These are phyloP conservation scores for Poeciliopsis retropinna DNA, from an alignment of 2,113 vertebrate species.

Conservation along the genomic window DNA sequence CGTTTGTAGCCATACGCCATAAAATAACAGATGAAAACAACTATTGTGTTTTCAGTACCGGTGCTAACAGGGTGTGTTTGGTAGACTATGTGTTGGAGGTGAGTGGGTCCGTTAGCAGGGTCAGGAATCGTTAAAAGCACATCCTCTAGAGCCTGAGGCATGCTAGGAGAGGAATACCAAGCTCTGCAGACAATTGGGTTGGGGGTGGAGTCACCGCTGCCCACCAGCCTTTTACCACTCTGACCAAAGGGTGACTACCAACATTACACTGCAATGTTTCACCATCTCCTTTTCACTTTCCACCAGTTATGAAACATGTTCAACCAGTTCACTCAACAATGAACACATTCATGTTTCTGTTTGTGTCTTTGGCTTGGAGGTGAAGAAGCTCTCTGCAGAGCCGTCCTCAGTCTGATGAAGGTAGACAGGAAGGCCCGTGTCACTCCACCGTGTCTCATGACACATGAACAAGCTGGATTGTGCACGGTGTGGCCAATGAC, in stretches of 20 bases:
- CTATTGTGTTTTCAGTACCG: neutral
- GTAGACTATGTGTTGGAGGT: constrained; percentile 45
- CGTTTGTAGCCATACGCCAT: neutral
- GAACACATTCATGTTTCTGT: neutral
- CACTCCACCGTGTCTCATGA: too few relatives aligned
- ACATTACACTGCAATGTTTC: neutral
- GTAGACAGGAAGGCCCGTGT: too few relatives aligned
- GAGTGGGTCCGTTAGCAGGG: constrained; percentile 61
- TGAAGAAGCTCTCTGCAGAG: too few relatives aligned
- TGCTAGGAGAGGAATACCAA: constrained; percentile 84
- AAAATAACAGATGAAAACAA: neutral
- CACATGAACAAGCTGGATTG: too few relatives aligned
- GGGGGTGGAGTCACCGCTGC: constrained; percentile 77
- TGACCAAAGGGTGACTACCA: constrained; percentile 64
- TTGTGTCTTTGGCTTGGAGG: neutral
- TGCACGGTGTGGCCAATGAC: too few relatives aligned
- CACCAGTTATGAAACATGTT: neutral
- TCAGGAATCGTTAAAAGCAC: constrained; percentile 73
- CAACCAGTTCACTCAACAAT: neutral
- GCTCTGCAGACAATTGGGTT: constrained; percentile 76
- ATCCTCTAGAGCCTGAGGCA: constrained; percentile 71
- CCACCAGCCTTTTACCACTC: constrained; percentile 68
- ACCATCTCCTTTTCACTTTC: neutral
- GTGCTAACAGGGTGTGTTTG: constrained; percentile 33
- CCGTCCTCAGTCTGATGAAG: too few relatives aligned